Evolutionary conservation across 2,888 invertebrate species (phyloP), one percentile per base, ranked within the genome.

Genomic region (Megastigmus dorsalis): DNA sequence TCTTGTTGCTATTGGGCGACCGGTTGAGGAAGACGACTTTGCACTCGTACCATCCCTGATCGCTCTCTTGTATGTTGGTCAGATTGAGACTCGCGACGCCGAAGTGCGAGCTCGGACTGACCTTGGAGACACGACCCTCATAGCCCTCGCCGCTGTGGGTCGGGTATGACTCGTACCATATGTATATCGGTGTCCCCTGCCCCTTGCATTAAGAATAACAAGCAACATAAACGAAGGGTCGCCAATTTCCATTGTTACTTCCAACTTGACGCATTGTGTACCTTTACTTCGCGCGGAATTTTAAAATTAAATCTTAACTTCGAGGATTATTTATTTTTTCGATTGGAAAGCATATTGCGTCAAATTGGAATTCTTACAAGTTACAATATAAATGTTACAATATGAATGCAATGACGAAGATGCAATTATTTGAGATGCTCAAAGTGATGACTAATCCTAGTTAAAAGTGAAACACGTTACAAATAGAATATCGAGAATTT

Each of bases 151-250:
- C 97, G 89, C 96, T 95, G 92, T 97, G 98, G 80, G 97, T 96
- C 83, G 97, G 97, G 90, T 98, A 98, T 89, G 96, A 96, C 91
- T 97, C 97, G 92, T 97, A 98, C 95, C 97, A 97, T 90, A 97
- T 97, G 92, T 97, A 97, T 89, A 98, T 97, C 84, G 97, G 97
- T 90, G 96, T 95, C 91, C 97, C 96, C 91, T 96, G 94, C 88
- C 96, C 97, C 96, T 97, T 92, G 89, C 86, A 84, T 82, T 81
- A 85, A 84, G 84, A 85, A 82, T 83, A 85, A 85, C 77, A 84
- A 81, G 84, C 83, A 84, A 85, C 84, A 84, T 84, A 84, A 85
- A 84, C 80, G 82, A 79, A 80, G 75, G 81, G 79, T 63, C 67
- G 38, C 18, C 30, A 36, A 52, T 36, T 54, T 3, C 0, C 3